A percentile compares a stretch with the other conserved stretches of the same genome.
These are phyloP conservation scores for Subacronicta megacephala DNA, from an alignment of 2,888 invertebrate species.

Conservation along the genomic window DNA sequence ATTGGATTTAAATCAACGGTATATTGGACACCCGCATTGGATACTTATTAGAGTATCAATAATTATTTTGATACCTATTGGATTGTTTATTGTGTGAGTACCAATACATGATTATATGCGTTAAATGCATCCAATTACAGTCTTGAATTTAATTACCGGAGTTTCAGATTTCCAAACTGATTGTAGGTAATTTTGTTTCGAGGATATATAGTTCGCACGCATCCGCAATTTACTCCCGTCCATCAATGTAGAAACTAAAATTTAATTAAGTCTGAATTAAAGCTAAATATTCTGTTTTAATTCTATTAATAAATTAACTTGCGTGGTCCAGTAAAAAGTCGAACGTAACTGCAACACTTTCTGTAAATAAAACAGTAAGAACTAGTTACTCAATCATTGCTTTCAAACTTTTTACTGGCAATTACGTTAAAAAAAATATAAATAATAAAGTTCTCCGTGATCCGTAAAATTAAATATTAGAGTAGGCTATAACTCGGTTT, in stretches of 20 bases:
- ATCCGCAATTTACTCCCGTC: conserved; percentile 50
- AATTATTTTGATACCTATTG: conserved; percentile 55
- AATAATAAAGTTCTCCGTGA: conserved; percentile 1
- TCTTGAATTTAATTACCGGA: conserved; percentile 43
- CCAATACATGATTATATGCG: conserved; percentile 43
- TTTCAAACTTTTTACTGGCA: conserved; percentile 25
- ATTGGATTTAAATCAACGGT: conserved; percentile 71
- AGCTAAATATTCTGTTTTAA: conserved; percentile 8
- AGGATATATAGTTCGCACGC: conserved; percentile 52
- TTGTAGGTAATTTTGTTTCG: conserved; percentile 43
- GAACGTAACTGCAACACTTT: neutral
- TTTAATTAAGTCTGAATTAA: conserved; percentile 22
- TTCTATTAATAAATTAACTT: conserved; percentile 4
- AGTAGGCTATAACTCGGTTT: neutral
- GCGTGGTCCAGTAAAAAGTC: neutral
- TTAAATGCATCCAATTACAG: conserved; percentile 56
- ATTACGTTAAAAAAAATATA: conserved; percentile 25
- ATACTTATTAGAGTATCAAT: conserved; percentile 63
- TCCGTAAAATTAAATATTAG: conserved; percentile 10
- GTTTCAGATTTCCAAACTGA: conserved; percentile 54
- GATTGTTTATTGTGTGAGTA: conserved; percentile 84
- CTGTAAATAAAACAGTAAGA: conserved; percentile 20
- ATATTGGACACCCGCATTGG: conserved; percentile 67
- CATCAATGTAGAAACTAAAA: conserved; percentile 35
- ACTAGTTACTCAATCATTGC: conserved; percentile 42